These are phyloP conservation scores for Trachelus troglodyta DNA, from an alignment of 2,888 invertebrate genomes.

Conservation along the genomic window DNA sequence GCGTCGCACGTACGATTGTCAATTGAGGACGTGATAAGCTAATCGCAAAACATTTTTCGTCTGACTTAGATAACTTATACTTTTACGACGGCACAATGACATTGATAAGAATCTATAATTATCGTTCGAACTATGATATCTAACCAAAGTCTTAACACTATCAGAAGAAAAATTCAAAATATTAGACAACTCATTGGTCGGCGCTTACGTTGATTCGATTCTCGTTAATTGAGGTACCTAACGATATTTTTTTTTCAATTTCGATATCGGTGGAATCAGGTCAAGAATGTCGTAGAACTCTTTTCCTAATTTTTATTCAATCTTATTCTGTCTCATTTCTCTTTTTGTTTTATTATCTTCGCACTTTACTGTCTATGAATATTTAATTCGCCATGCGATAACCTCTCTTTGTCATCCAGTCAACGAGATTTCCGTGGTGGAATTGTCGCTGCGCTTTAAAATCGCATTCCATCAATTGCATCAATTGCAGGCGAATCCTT, in stretches of 20 bases:
- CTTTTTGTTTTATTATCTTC: neutral
- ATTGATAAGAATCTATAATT: neutral
- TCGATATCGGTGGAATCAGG: neutral
- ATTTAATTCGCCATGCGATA: neutral
- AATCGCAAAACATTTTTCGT: neutral
- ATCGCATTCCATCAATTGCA: constrained; percentile 3
- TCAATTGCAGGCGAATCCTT: neutral
- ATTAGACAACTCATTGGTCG: neutral
- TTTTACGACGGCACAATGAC: neutral
- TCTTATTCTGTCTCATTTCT: neutral
- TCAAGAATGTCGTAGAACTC: neutral
- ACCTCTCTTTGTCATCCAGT: neutral
- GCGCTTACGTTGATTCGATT: neutral
- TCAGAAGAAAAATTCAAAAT: neutral
- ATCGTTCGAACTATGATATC: neutral
- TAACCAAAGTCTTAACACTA: neutral
- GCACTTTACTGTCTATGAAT: neutral
- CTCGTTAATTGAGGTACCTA: neutral
- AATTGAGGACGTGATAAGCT: neutral
- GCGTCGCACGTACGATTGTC: neutral
- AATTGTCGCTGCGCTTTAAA: neutral
- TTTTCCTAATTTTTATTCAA: neutral
- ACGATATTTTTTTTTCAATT: neutral
- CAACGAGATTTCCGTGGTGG: neutral
- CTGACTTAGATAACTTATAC: neutral